Conservation (phyloP, 2,888 invertebrate genomes). For the Drosophila planitibia region DNA sequence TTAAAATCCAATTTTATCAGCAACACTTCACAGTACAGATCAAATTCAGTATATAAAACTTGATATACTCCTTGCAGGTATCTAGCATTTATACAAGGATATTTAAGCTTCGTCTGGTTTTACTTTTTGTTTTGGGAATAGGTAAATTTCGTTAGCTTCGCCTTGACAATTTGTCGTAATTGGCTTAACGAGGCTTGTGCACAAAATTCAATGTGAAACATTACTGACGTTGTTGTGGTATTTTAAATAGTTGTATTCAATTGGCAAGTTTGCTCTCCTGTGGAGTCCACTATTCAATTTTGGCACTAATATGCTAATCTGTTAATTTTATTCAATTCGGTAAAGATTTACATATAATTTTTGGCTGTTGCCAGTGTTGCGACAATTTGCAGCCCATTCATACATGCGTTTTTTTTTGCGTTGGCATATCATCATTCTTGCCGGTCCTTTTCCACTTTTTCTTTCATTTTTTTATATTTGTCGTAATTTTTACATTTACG, state of each 20-base stretch:
- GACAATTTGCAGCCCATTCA: conserved; percentile 61
- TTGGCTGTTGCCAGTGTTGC: conserved; percentile 16
- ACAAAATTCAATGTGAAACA: conserved; percentile 34
- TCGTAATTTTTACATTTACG: conserved; percentile 75
- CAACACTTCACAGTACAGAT: background rate
- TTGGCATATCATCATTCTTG: background rate
- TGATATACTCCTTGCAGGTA: background rate
- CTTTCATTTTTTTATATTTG: conserved; percentile 46
- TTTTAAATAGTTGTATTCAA: conserved; percentile 57
- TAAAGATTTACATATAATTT: conserved; percentile 19
- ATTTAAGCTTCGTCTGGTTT: conserved; percentile 13
- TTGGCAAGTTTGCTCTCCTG: conserved; percentile 57
- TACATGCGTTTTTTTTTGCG: conserved; percentile 13
- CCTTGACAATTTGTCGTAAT: conserved; percentile 61
- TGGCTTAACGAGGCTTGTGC: conserved; percentile 57
- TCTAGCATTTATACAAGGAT: background rate
- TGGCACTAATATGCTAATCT: conserved; percentile 63
- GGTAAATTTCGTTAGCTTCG: conserved; percentile 13
- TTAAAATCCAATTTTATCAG: background rate
- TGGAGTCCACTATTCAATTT: conserved; percentile 35
- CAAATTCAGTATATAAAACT: background rate
- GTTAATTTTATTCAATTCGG: conserved; percentile 44
- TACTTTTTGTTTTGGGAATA: background rate
- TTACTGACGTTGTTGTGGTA: conserved; percentile 20
- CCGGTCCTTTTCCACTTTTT: background rate